Evolutionary conservation across 2,888 invertebrate genomes (phyloP).

Genomic region (Aleiodes leptofemur): DNA sequence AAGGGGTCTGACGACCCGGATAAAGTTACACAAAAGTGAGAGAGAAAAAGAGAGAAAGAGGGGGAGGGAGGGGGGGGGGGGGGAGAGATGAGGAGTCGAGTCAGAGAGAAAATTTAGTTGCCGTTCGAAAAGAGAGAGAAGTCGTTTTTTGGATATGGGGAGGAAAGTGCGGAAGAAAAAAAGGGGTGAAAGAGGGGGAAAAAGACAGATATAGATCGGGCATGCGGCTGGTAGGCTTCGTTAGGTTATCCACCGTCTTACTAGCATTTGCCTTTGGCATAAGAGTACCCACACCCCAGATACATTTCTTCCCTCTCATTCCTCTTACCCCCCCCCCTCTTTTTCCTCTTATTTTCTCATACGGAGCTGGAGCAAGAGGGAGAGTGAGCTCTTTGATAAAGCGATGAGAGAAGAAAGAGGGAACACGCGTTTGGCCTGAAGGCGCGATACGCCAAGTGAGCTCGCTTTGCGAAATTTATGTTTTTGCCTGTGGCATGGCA

Average conservation of each 20-base stretch:
- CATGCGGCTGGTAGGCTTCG: slow-evolving; percentile 33
- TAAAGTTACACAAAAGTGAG: slow-evolving; percentile 16
- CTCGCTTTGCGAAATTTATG: slow-evolving; percentile 31
- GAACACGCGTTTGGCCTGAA: slow-evolving; percentile 18
- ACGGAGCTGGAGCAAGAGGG: background rate
- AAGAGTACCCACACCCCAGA: slow-evolving; percentile 36
- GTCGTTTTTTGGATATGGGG: background rate
- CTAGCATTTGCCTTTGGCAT: slow-evolving; percentile 30
- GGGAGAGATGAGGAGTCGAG: slow-evolving; percentile 3
- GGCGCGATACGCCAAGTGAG: slow-evolving; percentile 32
- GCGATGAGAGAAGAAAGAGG: slow-evolving; percentile 27
- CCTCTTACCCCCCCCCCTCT: slow-evolving; percentile 39
- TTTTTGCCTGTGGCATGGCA: slow-evolving; percentile 33
- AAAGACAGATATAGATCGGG: slow-evolving; percentile 33
- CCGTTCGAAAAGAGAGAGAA: background rate
- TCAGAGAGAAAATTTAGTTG: slow-evolving; percentile 28
- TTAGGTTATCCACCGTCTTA: slow-evolving; percentile 20
- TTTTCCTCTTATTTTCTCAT: slow-evolving; percentile 8
- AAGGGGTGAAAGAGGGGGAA: background rate
- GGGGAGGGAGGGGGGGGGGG: background rate
- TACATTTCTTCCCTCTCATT: slow-evolving; percentile 45
- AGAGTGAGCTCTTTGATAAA: slow-evolving; percentile 29
- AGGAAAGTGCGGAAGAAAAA: background rate
- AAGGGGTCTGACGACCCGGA: background rate
- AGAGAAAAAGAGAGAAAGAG: background rate